Percentiles rank a stretch among this genome's conserved stretches.
Evolutionary conservation across 2,888 invertebrate species (phyloP).

Genomic region (Shargacucullia verbasci): DNA sequence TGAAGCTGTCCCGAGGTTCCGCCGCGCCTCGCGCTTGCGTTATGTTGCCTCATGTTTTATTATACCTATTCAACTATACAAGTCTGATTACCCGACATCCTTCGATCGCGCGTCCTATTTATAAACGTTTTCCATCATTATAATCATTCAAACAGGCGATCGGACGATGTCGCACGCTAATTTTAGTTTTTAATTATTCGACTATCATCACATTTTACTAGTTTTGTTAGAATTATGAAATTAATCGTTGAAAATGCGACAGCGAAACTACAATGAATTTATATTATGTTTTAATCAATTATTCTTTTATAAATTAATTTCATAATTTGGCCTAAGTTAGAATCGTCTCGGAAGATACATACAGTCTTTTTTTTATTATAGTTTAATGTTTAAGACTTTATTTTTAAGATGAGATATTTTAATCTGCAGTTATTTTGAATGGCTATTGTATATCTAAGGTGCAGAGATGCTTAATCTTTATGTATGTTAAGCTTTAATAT

Average conservation of each 20-base stretch:
- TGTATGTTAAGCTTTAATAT: slow-evolving; percentile 90
- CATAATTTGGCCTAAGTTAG: slow-evolving; percentile 83
- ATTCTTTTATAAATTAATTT: slow-evolving; percentile 68
- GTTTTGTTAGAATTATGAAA: slow-evolving; percentile 61
- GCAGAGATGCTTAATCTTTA: slow-evolving; percentile 89
- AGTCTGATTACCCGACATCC: slow-evolving; percentile 75
- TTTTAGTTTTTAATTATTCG: slow-evolving; percentile 76
- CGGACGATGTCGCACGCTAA: slow-evolving; percentile 72
- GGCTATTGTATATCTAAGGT: slow-evolving; percentile 89
- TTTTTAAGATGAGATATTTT: slow-evolving; percentile 89
- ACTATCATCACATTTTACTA: slow-evolving; percentile 72
- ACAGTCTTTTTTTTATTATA: slow-evolving; percentile 81
- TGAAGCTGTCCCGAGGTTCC: slow-evolving; percentile 65
- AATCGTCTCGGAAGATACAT: slow-evolving; percentile 77
- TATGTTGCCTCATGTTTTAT: slow-evolving; percentile 81
- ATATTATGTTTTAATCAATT: slow-evolving; percentile 64
- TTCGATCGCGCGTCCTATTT: slow-evolving; percentile 66
- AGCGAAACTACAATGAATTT: slow-evolving; percentile 84
- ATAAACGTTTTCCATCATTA: slow-evolving; percentile 49
- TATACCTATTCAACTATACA: slow-evolving; percentile 63
- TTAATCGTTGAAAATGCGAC: slow-evolving; percentile 66
- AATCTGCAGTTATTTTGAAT: slow-evolving; percentile 89
- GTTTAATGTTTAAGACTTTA: slow-evolving; percentile 87
- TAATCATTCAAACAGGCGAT: slow-evolving; percentile 56
- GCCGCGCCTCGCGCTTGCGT: slow-evolving; percentile 63